These are phyloP conservation scores for Lutraria rhynchaena DNA, from an alignment of 1,140 invertebrate species.

Conservation along the genomic window DNA sequence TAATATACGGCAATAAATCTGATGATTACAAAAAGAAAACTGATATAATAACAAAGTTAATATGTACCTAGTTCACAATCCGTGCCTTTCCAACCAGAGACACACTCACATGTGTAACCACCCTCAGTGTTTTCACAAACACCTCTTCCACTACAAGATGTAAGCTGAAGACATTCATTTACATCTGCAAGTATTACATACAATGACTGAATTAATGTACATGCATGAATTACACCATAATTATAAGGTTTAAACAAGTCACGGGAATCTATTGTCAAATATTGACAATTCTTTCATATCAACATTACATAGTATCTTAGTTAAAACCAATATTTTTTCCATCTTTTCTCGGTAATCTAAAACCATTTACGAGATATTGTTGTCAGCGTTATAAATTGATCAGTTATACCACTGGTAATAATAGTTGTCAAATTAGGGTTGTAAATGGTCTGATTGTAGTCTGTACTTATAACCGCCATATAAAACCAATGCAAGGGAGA, in stretches of 20 bases:
- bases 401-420: no score
- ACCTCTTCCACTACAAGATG: constrained; percentile 51
- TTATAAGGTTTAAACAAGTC: neutral
- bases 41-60: neutral
- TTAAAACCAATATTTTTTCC: no score
- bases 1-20: neutral
- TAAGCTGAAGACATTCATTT: constrained; percentile 51
- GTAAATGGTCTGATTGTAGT: no score
- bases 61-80: constrained; percentile 60
- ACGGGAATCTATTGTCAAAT: no score
- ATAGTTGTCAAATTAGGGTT: no score
- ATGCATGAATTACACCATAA: neutral
- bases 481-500: no score
- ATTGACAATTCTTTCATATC: no score
- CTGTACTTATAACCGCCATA: no score
- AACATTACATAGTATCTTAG: no score
- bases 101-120: constrained; percentile 57
- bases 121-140: constrained; percentile 53
- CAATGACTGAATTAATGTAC: neutral
- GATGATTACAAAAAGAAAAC: neutral
- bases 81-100: constrained; percentile 41
- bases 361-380: no score
- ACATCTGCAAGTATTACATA: constrained; percentile 59
- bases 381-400: no score
- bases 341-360: no score